A percentile compares a stretch with the other conserved stretches of the same genome.
Evolutionary conservation across 2,797 vertebrate species (phyloP).

Genomic region (Helicolenus hilgendorfi): DNA sequence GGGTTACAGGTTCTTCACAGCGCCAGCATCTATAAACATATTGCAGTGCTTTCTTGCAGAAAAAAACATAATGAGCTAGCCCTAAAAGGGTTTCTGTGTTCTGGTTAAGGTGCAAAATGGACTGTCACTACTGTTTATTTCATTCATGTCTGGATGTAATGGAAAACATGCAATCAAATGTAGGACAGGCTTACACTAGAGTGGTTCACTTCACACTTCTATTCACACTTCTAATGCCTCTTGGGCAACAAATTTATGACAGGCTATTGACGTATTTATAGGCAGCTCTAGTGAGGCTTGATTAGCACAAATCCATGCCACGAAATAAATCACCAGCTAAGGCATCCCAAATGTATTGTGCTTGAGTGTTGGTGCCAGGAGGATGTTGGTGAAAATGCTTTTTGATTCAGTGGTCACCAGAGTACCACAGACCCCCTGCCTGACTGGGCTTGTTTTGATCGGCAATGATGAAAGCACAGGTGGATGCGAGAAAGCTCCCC

Average conservation of each 20-base stretch:
- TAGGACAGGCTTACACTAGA: slow-evolving; percentile 80
- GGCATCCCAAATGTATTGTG: slow-evolving; percentile 38
- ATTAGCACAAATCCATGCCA: slow-evolving; percentile 71
- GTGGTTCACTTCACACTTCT: slow-evolving; percentile 83
- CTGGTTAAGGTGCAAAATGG: slow-evolving; percentile 88
- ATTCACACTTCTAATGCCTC: slow-evolving; percentile 83
- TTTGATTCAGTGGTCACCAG: slow-evolving; percentile 68
- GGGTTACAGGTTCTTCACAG: slow-evolving; percentile 73
- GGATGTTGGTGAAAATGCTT: slow-evolving; percentile 60
- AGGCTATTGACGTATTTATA: slow-evolving; percentile 80
- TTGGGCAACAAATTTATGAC: slow-evolving; percentile 80
- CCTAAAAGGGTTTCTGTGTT: slow-evolving; percentile 87
- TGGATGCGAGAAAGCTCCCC: slow-evolving; percentile 76
- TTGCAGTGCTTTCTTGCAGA: slow-evolving; percentile 79
- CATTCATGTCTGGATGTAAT: slow-evolving; percentile 81
- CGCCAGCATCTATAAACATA: slow-evolving; percentile 71
- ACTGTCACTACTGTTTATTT: slow-evolving; percentile 87
- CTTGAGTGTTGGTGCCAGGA: slow-evolving; percentile 44
- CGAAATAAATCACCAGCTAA: slow-evolving; percentile 66
- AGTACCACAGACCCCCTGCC: slow-evolving; percentile 46
- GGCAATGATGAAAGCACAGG: slow-evolving; percentile 87
- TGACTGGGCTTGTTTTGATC: slow-evolving; percentile 80
- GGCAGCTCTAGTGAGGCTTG: slow-evolving; percentile 58
- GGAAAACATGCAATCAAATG: slow-evolving; percentile 88
- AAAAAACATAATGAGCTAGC: slow-evolving; percentile 86